Conservation (phyloP, 2,888 invertebrate species). For the Drosophila diplacantha region DNA sequence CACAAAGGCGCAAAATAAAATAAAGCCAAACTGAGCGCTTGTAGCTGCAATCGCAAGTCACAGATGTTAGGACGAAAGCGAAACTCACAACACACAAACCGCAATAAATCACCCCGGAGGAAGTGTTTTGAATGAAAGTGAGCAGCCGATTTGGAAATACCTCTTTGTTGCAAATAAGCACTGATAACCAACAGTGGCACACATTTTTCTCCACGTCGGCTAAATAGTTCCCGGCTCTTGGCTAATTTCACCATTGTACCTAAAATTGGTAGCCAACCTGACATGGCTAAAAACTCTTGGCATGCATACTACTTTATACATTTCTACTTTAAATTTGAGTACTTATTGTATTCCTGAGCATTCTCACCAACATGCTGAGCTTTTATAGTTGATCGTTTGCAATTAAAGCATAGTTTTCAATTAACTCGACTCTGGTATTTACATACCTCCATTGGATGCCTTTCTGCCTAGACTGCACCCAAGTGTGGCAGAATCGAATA, state of each 20-base stretch:
- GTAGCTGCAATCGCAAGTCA: constrained; percentile 26
- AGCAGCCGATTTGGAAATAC: constrained; percentile 45
- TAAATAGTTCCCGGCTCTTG: not conserved
- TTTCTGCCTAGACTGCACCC: not conserved
- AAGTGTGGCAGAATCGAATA: not conserved
- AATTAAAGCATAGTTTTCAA: not conserved
- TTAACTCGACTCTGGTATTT: not conserved
- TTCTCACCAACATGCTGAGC: not conserved
- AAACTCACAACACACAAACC: constrained; percentile 18
- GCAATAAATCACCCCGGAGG: constrained; percentile 37
- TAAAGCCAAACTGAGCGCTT: constrained; percentile 5
- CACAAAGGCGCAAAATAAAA: constrained; percentile 16
- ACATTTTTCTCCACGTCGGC: not conserved
- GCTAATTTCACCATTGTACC: not conserved
- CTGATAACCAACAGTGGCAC: no score
- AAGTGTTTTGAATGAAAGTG: constrained; percentile 21
- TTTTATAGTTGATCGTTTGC: not conserved
- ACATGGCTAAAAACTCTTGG: no score
- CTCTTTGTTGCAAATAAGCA: constrained; percentile 40
- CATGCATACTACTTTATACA: no score
- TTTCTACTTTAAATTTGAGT: not conserved
- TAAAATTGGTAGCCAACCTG: no score
- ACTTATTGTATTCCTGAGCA: not conserved
- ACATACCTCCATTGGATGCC: not conserved
- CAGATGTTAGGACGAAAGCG: constrained; percentile 29